Percentiles rank a stretch among this genome's conserved stretches.
Evolutionary conservation across 2,888 invertebrate genomes (phyloP).

Genomic region (Parelbella ahira): DNA sequence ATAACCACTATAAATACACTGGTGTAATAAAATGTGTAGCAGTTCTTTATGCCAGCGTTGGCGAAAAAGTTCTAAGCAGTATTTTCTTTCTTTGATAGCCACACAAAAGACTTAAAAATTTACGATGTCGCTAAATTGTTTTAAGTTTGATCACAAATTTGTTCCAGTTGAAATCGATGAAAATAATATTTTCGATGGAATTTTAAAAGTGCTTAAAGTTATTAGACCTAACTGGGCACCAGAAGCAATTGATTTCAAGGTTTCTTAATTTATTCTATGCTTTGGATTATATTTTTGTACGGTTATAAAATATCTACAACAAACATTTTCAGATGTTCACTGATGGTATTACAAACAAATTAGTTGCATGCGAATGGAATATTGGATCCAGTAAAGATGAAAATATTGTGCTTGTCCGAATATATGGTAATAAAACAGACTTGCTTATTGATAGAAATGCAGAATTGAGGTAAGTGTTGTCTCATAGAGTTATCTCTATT

Average conservation of each 20-base stretch:
- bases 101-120: not conserved
- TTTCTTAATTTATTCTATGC: conserved; percentile 41
- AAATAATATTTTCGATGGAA: conserved; percentile 83
- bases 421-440: conserved; percentile 97
- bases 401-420: conserved; percentile 88
- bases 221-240: conserved; percentile 87
- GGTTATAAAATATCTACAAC: not conserved
- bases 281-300: not conserved
- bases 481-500: too few relatives aligned
- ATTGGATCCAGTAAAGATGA: conserved; percentile 57
- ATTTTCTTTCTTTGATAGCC: not conserved
- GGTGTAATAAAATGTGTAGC: conserved; percentile 27
- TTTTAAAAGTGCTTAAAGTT: conserved; percentile 82
- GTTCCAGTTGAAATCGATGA: conserved; percentile 84
- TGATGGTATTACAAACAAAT: conserved; percentile 96
- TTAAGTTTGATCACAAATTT: conserved; percentile 55
- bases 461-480: conserved; percentile 85
- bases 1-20: not conserved
- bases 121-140: conserved; percentile 18
- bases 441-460: conserved; percentile 93
- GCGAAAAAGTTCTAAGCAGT: not conserved
- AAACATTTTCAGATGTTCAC: conserved; percentile 88
- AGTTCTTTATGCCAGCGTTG: conserved; percentile 19
- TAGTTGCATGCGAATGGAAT: conserved; percentile 86
- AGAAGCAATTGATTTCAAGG: conserved; percentile 85